Evolutionary conservation across 2,797 vertebrate species (phyloP).

Genomic region (Sebastes trivittatus): DNA sequence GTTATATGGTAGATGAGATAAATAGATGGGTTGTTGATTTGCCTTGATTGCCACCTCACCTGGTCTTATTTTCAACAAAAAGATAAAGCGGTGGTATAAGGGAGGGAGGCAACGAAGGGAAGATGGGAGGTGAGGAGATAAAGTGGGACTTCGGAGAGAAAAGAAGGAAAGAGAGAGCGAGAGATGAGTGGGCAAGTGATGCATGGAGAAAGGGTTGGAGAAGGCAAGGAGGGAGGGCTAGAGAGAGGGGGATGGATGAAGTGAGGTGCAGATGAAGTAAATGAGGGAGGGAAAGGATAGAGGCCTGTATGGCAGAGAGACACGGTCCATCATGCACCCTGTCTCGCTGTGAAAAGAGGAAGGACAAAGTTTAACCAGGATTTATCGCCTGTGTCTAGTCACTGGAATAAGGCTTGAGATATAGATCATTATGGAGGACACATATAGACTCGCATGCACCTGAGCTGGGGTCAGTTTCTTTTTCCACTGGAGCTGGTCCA

Average conservation of each 20-base stretch:
- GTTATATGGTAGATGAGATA: neutral
- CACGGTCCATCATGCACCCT: constrained; percentile 72
- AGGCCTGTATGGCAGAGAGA: constrained; percentile 57
- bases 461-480: constrained; percentile 54
- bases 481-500: neutral
- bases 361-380: constrained; percentile 79
- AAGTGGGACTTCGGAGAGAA: constrained; percentile 2
- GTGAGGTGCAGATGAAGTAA: constrained; percentile 49
- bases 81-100: neutral
- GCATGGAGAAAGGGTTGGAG: constrained; percentile 25
- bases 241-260: constrained; percentile 39
- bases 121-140: neutral
- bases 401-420: constrained; percentile 66
- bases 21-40: neutral
- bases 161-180: neutral
- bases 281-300: constrained; percentile 49
- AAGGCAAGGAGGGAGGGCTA: constrained; percentile 25
- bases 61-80: neutral
- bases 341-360: constrained; percentile 73
- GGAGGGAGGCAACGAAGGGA: neutral
- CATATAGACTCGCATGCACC: constrained; percentile 66
- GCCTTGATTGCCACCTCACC: neutral
- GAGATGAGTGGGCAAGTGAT: constrained; percentile 37
- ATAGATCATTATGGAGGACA: constrained; percentile 78
- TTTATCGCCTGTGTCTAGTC: constrained; percentile 74